Base-by-base conservation (phyloP, 2,888 invertebrate species). In the Crepidodera aurea region DNA sequence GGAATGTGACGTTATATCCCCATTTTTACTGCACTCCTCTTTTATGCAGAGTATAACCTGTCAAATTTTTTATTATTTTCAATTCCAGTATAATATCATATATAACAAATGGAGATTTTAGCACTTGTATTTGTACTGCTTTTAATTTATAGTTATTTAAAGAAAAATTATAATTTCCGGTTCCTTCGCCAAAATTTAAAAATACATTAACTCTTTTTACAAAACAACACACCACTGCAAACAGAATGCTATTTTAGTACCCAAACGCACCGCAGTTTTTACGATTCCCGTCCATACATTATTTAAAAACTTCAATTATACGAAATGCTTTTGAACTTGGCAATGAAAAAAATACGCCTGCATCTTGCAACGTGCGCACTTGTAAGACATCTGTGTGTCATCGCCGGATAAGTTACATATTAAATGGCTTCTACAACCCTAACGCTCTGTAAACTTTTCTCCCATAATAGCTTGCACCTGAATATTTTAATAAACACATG, bases 401-500 rank as follows among this genome's bases (percentile, higher is more conserved):
- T 22, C 46, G 25, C 46, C 46, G 46, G 46, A 46, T 46, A 46
- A 46, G 46, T 46, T 46, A 25, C 46, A 25, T 27, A 46, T 46
- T 25, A 22, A 46, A 46, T 13, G 46, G 46, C 25, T 46, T 42
- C 25, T 8, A 16, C 46, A 46, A 46, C 46, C 46, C 46, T 27
- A 46, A 46, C 13, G 19, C 37, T 8, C 37, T 22, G 51, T 51
- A 51, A 51, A 48, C 29, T 55, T 44, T 32, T n/a, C 22, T 46
- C 42, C 34, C 13, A 34, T 51, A 51, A 51, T 37, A 44, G 32
- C 44, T 7, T 48, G 46, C 56, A 56, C 56, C 56, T 56, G 56
- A 56, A 56, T 25, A 32, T 48, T 46, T 56, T 46, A 46, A 48
- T 13, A 46, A 56, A 46, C 56, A 56, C 46, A 46, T 56, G 56